Conservation (phyloP, 2,797 vertebrate genomes). For the Salmo trutta region DNA sequence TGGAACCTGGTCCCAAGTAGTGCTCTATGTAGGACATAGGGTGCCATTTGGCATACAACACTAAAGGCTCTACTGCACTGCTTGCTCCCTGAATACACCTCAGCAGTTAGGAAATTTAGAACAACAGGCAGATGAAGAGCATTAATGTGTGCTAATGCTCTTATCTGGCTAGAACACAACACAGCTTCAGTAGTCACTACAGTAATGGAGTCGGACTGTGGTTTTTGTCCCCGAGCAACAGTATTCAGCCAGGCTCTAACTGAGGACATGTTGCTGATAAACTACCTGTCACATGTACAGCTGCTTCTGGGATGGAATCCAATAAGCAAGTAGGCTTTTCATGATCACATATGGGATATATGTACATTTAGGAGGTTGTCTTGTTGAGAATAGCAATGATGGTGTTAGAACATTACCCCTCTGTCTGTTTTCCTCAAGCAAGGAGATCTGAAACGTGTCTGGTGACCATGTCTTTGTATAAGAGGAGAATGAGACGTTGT, state of each 20-base stretch:
- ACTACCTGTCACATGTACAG: neutral
- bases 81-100: neutral
- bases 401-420: neutral
- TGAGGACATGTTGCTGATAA: neutral
- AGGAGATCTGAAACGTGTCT: constrained; percentile 12
- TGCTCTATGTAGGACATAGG: no score
- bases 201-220: neutral
- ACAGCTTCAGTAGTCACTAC: neutral
- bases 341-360: neutral
- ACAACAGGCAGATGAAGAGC: neutral
- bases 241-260: neutral
- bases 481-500: constrained; percentile 36
- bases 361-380: no score
- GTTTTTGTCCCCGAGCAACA: neutral
- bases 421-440: constrained; percentile 6
- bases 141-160: neutral
- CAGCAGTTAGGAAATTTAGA: neutral
- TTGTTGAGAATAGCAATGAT: neutral
- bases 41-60: neutral
- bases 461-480: constrained; percentile 31
- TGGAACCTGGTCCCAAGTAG: no score
- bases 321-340: neutral
- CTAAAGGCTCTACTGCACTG: neutral
- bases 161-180: constrained; percentile 1
- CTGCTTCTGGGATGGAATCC: neutral